Evolutionary conservation across 2,797 vertebrate species (phyloP).

Genomic region (Macropus fuliginosus): DNA sequence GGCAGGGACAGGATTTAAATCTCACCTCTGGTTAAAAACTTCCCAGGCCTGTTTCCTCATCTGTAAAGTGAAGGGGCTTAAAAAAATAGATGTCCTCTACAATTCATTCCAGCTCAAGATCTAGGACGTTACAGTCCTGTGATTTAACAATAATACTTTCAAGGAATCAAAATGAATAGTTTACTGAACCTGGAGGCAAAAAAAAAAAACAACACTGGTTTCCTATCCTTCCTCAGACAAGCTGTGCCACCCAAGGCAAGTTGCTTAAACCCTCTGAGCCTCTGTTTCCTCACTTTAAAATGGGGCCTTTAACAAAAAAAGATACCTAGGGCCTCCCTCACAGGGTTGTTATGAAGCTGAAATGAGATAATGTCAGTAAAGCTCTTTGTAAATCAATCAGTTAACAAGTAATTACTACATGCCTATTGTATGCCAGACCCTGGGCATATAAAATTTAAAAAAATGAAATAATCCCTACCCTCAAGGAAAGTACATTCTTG

Average conservation of each 20-base stretch:
- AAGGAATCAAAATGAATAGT: neutral
- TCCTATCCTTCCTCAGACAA: neutral
- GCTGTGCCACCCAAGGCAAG: neutral
- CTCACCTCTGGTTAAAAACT: neutral
- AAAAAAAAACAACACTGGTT: neutral
- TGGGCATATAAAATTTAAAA: neutral
- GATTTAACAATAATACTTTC: neutral
- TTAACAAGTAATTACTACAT: neutral
- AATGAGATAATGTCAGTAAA: neutral
- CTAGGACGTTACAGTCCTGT: neutral
- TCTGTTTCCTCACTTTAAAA: neutral
- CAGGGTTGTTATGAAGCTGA: neutral
- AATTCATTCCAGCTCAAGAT: neutral
- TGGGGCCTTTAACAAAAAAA: neutral
- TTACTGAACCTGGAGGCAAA: conserved; percentile 5
- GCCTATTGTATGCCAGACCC: neutral
- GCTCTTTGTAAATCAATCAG: neutral
- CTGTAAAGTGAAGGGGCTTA: neutral
- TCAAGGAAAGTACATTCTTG: neutral
- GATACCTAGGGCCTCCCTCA: neutral
- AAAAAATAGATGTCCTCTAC: neutral
- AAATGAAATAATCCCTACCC: neutral
- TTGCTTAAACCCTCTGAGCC: neutral
- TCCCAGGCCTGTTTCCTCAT: neutral
- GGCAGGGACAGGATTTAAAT: neutral